Conservation (phyloP, 92 coral and sea anemone species). For the Palythoa caribaeorum region DNA sequence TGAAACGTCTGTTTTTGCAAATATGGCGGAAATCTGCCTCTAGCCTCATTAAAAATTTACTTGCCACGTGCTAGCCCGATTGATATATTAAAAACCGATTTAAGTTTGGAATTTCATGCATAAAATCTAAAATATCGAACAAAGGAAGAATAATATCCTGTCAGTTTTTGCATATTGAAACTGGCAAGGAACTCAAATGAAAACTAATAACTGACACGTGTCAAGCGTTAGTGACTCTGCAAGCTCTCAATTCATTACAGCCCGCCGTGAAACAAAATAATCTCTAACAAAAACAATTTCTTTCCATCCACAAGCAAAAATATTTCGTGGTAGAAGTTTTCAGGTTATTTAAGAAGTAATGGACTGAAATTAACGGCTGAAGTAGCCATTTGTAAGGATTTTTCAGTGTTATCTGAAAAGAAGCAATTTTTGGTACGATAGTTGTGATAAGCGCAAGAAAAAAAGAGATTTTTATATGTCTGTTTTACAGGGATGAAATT, state of each 20-base stretch:
- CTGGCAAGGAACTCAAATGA: neutral
- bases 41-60: constrained; percentile 46
- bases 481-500: no score
- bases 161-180: constrained; percentile 13
- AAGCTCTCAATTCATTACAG: neutral
- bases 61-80: constrained; percentile 38
- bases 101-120: constrained; percentile 25
- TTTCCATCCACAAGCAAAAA: neutral
- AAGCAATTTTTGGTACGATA: neutral
- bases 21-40: constrained; percentile 5
- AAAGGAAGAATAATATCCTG: constrained; percentile 27
- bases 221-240: neutral
- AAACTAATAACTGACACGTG: constrained; percentile 30
- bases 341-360: neutral
- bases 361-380: neutral
- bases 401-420: neutral
- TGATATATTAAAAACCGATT: constrained; percentile 23
- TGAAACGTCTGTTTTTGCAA: constrained; percentile 18
- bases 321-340: constrained; percentile 2
- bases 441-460: constrained; percentile 2
- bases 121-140: constrained; percentile 10
- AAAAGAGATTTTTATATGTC: neutral
- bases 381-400: neutral
- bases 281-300: neutral
- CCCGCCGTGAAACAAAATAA: neutral